A percentile compares a stretch with the other conserved stretches of the same genome.
Evolutionary conservation across 2,797 vertebrate genomes (phyloP).

Genomic region (Chaenodraco wilsoni): DNA sequence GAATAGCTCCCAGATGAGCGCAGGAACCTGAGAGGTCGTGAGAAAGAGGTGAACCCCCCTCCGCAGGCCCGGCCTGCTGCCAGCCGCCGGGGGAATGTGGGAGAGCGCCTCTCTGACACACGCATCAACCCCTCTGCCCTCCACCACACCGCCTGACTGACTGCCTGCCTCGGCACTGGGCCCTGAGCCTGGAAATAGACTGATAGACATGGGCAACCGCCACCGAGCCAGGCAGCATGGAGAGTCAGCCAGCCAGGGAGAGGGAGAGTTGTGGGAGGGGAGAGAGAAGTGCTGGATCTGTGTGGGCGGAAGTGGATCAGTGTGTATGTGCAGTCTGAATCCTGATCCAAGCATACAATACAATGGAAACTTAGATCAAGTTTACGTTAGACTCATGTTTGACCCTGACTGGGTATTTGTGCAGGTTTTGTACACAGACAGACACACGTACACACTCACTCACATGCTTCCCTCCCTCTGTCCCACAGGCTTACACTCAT

Average conservation of each 20-base stretch:
- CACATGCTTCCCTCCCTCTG: slow-evolving; percentile 53
- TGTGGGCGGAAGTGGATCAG: slow-evolving; percentile 72
- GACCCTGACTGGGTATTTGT: slow-evolving; percentile 54
- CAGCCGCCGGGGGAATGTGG: slow-evolving; percentile 90
- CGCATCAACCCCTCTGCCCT: slow-evolving; percentile 87
- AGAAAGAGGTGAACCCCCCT: slow-evolving; percentile 96
- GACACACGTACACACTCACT: slow-evolving; percentile 49
- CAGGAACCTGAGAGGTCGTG: slow-evolving; percentile 98
- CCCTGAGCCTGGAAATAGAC: slow-evolving; percentile 80
- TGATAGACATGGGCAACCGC: slow-evolving; percentile 81
- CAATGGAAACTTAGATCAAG: slow-evolving; percentile 60
- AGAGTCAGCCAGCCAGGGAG: slow-evolving; percentile 59
- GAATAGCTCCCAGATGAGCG: slow-evolving; percentile 98
- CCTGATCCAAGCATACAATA: slow-evolving; percentile 41
- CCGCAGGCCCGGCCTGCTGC: slow-evolving; percentile 88
- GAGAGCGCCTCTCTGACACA: slow-evolving; percentile 90
- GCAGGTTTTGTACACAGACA: slow-evolving; percentile 47
- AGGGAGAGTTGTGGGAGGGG: slow-evolving; percentile 68
- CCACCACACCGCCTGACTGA: slow-evolving; percentile 82
- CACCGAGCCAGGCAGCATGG: slow-evolving; percentile 68
- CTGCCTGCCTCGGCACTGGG: slow-evolving; percentile 73
- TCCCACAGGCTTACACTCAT: slow-evolving; percentile 63
- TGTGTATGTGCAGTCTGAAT: slow-evolving; percentile 60
- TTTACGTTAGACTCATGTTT: slow-evolving; percentile 57
- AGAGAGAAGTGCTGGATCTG: slow-evolving; percentile 62